These are phyloP conservation scores for Onchidella celtica DNA, from an alignment of 2,888 invertebrate species.

Conservation along the genomic window DNA sequence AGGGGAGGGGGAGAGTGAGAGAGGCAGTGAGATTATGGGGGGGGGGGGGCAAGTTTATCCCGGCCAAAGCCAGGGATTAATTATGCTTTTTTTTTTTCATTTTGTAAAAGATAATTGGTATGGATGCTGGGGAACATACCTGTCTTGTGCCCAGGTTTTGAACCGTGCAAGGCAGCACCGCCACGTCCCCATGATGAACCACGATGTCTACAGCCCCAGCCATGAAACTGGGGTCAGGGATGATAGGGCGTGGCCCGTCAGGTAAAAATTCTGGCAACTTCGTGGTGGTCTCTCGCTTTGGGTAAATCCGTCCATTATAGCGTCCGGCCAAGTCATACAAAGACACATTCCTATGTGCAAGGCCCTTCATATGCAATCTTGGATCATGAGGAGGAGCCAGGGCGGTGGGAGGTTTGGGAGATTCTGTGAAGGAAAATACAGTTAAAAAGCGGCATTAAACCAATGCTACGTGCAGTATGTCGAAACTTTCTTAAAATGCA, in stretches of 20 bases:
- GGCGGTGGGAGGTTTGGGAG: background rate
- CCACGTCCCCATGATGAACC: conserved; percentile 54
- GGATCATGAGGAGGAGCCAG: background rate
- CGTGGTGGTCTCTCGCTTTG: conserved; percentile 34
- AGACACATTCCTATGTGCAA: background rate
- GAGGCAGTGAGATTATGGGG: background rate
- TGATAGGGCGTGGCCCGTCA: conserved; percentile 40
- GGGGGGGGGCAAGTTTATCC: too few species aligned
- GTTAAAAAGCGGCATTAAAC: too few species aligned
- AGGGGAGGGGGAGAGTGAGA: conserved; percentile 10
- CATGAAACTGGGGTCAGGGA: conserved; percentile 50
- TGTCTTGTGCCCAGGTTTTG: conserved; percentile 57
- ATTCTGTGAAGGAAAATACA: background rate
- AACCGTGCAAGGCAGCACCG: conserved; percentile 57
- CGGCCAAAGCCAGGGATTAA: too few species aligned
- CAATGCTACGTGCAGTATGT: too few species aligned
- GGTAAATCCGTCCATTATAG: conserved; percentile 8
- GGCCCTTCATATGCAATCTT: conserved; percentile 7
- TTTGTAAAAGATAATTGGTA: background rate
- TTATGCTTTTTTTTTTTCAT: too few species aligned
- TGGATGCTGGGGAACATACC: conserved; percentile 44
- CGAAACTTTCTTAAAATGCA: too few species aligned
- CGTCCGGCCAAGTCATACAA: conserved; percentile 2
- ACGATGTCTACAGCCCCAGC: conserved; percentile 49
- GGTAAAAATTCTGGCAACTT: conserved; percentile 41